These are phyloP conservation scores for Sorex maritimensis DNA, from an alignment of 2,797 vertebrate genomes.

Conservation along the genomic window DNA sequence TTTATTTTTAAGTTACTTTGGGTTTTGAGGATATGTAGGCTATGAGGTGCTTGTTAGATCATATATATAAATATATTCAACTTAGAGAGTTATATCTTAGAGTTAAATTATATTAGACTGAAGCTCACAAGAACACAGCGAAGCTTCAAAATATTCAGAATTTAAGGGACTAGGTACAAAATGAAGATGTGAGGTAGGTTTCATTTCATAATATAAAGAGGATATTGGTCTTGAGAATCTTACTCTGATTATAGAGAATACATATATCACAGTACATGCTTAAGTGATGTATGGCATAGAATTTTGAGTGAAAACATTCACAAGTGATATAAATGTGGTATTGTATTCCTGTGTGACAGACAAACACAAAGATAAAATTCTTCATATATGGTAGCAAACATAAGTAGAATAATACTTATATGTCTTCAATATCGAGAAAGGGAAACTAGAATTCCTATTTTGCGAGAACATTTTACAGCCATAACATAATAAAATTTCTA, in stretches of 20 bases:
- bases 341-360: not conserved
- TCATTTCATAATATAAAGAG: not conserved
- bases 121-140: not conserved
- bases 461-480: not conserved
- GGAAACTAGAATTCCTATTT: not conserved
- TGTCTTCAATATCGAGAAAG: not conserved
- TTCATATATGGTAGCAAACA: not conserved
- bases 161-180: not conserved
- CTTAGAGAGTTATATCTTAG: not conserved
- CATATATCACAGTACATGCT: not conserved
- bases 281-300: not conserved
- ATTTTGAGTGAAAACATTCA: not conserved
- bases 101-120: conserved; percentile 12
- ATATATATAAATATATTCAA: conserved; percentile 9
- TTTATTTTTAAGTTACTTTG: not conserved
- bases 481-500: not conserved
- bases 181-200: not conserved
- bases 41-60: not conserved
- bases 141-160: not conserved
- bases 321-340: not conserved
- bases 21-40: not conserved
- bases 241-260: not conserved
- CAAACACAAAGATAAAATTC: conserved; percentile 7
- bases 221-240: not conserved
- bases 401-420: not conserved